Evolutionary conservation across 2,797 vertebrate genomes (phyloP).

Genomic region (Melanotaenia boesemani): DNA sequence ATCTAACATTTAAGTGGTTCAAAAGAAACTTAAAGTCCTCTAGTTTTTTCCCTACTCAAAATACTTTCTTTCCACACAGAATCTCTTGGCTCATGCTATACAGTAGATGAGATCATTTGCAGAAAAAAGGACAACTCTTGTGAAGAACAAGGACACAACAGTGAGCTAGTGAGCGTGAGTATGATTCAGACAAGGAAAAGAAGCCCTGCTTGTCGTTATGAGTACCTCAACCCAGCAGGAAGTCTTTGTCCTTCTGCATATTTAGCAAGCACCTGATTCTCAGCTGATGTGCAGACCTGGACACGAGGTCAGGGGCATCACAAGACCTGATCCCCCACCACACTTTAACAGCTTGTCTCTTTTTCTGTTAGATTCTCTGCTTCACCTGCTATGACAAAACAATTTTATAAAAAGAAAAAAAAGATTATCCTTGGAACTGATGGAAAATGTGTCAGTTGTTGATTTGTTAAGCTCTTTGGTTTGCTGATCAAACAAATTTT

Average conservation of each 20-base stretch:
- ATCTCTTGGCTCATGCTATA: slow-evolving; percentile 33
- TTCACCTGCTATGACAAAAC: slow-evolving; percentile 33
- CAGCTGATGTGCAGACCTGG: slow-evolving; percentile 67
- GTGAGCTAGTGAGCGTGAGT: slow-evolving; percentile 11
- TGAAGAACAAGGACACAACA: slow-evolving; percentile 24
- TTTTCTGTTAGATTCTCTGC: slow-evolving; percentile 20
- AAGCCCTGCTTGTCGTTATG: slow-evolving; percentile 34
- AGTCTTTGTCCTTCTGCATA: slow-evolving; percentile 68
- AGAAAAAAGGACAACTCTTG: slow-evolving; percentile 11
- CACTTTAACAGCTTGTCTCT: slow-evolving; percentile 23
- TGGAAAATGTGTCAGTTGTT: slow-evolving; percentile 39
- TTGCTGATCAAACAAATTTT: slow-evolving; percentile 53
- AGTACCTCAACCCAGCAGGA: slow-evolving; percentile 54
- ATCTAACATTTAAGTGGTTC: slow-evolving; percentile 12
- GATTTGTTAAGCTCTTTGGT: slow-evolving; percentile 39
- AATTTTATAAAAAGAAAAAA: slow-evolving; percentile 12
- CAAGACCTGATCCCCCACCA: slow-evolving; percentile 58
- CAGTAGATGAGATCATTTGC: slow-evolving; percentile 30
- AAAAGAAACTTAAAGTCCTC: slow-evolving; percentile 25
- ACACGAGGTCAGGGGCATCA: slow-evolving; percentile 68
- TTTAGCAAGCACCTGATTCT: slow-evolving; percentile 75
- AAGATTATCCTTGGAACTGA: slow-evolving; percentile 39
- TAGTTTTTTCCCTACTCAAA: slow-evolving; percentile 37
- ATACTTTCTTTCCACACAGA: slow-evolving; percentile 39
- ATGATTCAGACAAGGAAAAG: slow-evolving; percentile 16